phyloP scores from a whole-genome alignment of 2,113 vertebrate species.

The Sylvietta virens region DNA sequence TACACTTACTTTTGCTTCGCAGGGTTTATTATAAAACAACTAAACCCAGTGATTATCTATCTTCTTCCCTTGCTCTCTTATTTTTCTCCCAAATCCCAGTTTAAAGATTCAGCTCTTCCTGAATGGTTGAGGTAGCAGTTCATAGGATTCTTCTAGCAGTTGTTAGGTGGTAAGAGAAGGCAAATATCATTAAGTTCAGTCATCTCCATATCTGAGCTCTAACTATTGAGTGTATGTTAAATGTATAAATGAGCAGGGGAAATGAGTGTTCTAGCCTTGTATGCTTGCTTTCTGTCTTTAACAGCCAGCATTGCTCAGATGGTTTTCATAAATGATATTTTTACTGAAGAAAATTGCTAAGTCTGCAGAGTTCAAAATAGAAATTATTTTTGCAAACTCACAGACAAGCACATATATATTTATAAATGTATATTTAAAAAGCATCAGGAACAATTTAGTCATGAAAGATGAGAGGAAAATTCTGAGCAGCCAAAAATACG shows the following conservation, averaged over 20 bases:
- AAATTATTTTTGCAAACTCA: not conserved
- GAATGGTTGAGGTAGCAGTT: not conserved
- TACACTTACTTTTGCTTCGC: not conserved
- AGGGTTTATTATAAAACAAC: not conserved
- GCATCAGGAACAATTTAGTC: not conserved
- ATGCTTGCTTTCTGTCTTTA: not conserved
- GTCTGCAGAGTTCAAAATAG: conserved; percentile 13
- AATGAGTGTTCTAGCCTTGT: not conserved
- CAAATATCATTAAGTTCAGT: not conserved
- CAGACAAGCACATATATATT: not conserved
- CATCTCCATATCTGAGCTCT: not conserved
- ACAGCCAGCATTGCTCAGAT: not conserved
- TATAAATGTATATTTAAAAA: not conserved
- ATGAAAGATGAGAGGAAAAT: not conserved
- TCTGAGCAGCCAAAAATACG: not conserved
- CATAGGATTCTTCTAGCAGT: not conserved
- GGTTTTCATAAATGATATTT: not conserved
- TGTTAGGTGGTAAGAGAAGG: not conserved
- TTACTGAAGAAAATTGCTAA: conserved; percentile 1
- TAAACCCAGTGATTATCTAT: not conserved
- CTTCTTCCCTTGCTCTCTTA: not conserved
- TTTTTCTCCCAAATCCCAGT: not conserved
- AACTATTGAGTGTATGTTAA: not conserved
- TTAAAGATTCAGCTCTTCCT: not conserved
- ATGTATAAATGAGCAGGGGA: not conserved